phyloP scores from a whole-genome alignment of 2,888 invertebrate genomes.

The Drepanosiphum platanoidis region DNA sequence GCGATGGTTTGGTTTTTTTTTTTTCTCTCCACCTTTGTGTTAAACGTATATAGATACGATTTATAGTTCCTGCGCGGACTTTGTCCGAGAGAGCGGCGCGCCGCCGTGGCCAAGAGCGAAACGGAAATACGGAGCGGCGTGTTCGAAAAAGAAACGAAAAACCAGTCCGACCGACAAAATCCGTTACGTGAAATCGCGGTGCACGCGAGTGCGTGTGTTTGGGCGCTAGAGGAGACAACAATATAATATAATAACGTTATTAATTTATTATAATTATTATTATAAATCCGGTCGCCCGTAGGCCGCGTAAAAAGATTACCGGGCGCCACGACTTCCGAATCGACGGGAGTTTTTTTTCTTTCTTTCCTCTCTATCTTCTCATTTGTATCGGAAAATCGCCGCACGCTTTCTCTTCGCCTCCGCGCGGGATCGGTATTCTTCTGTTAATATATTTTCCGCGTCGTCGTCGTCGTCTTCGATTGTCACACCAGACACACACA shows the following conservation, averaged over 20 bases:
- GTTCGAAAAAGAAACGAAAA: slow-evolving; percentile 15
- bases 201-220: not conserved
- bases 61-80: not conserved
- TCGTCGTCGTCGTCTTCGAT: not conserved
- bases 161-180: slow-evolving; percentile 21
- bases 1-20: no score
- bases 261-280: not conserved
- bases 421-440: not conserved
- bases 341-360: not conserved
- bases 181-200: slow-evolving; percentile 3
- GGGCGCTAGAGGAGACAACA: not conserved
- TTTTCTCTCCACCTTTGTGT: no score
- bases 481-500: not conserved
- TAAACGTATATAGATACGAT: not conserved
- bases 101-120: slow-evolving; percentile 4
- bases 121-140: not conserved
- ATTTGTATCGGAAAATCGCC: not conserved
- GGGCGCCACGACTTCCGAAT: not conserved
- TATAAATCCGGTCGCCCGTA: not conserved
- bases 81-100: slow-evolving; percentile 15
- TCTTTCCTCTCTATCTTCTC: no score
- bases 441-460: not conserved
- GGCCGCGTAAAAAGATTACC: no score
- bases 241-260: no score
- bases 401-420: not conserved